Base-by-base conservation (phyloP, 2,888 invertebrate species). In the Cyclophora albipunctata region DNA sequence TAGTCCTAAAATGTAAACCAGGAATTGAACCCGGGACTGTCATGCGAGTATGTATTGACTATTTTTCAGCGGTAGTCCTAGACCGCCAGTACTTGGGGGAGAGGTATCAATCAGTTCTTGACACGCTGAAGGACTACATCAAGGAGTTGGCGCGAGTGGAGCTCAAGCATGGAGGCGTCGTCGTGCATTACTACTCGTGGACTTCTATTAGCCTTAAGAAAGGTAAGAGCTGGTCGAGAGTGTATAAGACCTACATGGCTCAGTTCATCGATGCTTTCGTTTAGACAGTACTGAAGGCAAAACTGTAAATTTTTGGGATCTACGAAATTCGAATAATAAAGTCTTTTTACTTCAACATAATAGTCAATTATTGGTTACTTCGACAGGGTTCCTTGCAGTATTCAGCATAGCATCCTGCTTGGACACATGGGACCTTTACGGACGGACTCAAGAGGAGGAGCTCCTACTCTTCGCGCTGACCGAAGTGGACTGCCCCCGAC, bases 401-500 rank as follows among this genome's bases (percentile, higher is more conserved):
- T 89, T 95, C 54, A 93, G 93, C 43, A 84, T 95, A 46, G 92
- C 93, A n/a, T 92, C 93, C 3, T 96, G 96, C 72, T 72, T 89
- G 50, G 92, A 92, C 54, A 94, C 95, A 0, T 95, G 95, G 95
- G 86, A 89, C 4, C 81, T 95, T 48, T 94, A 91, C 72, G 87
- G 90, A 48, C 78, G 89, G 1, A 90, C 92, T 0, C 89, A 91
- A 64, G 90, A 90, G 53, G 92, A 93, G 63, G 90, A 92, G 51
- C 81, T 95, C 4, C 78, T 95, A 0, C 89, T 94, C 44, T 90
- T 96, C 57, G 94, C 95, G 0, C 88, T 95, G 55, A 95, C 95
- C 47, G 95, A 94, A 69, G 89, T 92, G 0, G 94, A 95, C 67
- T 96, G 96, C 71, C 93, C 95, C 0, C 89, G 96, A 42, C 75